These are phyloP conservation scores for Poecilia velifera DNA, from an alignment of 2,797 vertebrate species.

Conservation along the genomic window DNA sequence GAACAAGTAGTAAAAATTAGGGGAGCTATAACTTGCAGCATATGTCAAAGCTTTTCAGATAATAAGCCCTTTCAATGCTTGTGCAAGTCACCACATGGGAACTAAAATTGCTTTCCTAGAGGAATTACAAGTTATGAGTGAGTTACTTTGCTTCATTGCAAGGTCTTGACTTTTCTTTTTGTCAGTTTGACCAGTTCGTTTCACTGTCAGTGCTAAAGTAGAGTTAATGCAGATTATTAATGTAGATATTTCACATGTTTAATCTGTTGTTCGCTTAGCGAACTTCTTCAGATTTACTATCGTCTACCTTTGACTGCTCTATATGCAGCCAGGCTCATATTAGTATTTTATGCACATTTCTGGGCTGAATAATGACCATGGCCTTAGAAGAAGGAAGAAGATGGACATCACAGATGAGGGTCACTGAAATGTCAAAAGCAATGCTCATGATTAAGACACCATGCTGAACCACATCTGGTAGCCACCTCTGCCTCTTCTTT, in stretches of 20 bases:
- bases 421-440: constrained; percentile 3
- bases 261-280: background rate
- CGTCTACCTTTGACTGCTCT: background rate
- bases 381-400: background rate
- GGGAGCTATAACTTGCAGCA: no score
- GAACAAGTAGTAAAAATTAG: constrained; percentile 6
- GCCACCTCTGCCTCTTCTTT: constrained; percentile 9
- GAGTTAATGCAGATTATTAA: background rate
- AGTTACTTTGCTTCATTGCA: background rate
- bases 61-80: background rate
- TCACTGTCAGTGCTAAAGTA: background rate
- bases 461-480: constrained; percentile 3
- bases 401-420: constrained; percentile 7
- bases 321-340: background rate
- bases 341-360: background rate
- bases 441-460: background rate
- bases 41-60: background rate
- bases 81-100: background rate
- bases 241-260: background rate
- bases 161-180: background rate
- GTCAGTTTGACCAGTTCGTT: background rate
- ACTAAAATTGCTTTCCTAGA: background rate
- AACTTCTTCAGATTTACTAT: no score
- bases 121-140: background rate
- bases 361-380: background rate